Conservation (phyloP, 2,113 vertebrate genomes). For the Serilophus lunatus region DNA sequence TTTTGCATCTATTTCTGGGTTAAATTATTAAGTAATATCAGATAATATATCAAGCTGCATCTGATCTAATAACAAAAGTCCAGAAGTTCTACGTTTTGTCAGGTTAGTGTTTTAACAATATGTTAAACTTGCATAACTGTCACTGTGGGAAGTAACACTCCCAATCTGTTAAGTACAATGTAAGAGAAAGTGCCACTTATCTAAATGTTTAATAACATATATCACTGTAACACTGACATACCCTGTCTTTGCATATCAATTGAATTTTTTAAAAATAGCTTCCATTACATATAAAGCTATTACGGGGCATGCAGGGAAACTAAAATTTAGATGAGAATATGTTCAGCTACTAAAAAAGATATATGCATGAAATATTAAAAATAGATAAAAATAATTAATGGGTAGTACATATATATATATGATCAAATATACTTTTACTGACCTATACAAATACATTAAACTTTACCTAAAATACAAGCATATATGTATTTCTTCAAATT, state of each 20-base stretch:
- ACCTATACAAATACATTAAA: background rate
- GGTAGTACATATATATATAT: background rate
- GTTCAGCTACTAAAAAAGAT: background rate
- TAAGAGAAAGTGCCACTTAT: background rate
- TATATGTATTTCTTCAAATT: background rate
- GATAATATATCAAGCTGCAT: background rate
- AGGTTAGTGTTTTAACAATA: background rate
- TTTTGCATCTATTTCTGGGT: background rate
- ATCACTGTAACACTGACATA: background rate
- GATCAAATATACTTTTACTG: background rate
- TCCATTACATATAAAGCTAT: background rate
- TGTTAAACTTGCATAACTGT: background rate
- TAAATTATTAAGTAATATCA: background rate
- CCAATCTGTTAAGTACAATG: background rate
- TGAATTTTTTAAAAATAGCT: background rate
- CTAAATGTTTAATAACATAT: background rate
- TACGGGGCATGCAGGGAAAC: background rate
- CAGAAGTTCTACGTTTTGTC: background rate
- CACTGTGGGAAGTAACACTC: background rate
- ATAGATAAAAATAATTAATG: background rate
- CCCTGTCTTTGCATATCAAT: background rate
- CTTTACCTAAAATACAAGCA: background rate
- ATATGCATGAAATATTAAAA: background rate
- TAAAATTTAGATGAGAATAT: background rate
- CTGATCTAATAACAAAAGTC: background rate